Evolutionary conservation across 2,797 vertebrate genomes (phyloP).

Genomic region (Sus cebifrons): DNA sequence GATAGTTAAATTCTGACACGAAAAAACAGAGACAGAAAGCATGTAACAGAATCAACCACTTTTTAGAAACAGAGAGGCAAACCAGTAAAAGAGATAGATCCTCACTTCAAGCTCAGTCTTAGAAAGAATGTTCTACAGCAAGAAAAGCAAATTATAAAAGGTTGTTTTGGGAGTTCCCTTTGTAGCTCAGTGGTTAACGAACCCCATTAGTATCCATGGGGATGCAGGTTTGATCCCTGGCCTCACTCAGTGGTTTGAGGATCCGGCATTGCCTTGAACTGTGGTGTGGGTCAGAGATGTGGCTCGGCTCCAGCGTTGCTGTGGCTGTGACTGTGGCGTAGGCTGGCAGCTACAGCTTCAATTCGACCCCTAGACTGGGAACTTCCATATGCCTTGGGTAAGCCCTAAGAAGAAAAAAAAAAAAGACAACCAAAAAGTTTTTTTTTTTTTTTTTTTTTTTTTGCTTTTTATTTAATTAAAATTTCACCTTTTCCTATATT

Average conservation of each 20-base stretch:
- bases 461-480: background rate
- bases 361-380: no score
- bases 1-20: background rate
- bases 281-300: no score
- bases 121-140: background rate
- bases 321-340: no score
- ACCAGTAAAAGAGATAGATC: background rate
- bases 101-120: background rate
- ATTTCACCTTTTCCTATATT: background rate
- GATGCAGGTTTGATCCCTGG: no score
- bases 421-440: background rate
- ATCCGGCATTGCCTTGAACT: no score
- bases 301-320: no score
- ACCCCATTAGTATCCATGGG: no score
- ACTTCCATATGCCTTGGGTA: no score
- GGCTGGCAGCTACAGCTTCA: no score
- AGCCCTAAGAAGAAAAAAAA: no score
- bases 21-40: constrained; percentile 14
- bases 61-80: constrained; percentile 20
- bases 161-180: background rate
- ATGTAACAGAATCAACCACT: background rate
- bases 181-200: no score
- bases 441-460: constrained; percentile 50
- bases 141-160: constrained; percentile 7
- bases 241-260: no score